Base-by-base conservation (phyloP, 2,797 vertebrate genomes). In the Saxicola maurus region DNA sequence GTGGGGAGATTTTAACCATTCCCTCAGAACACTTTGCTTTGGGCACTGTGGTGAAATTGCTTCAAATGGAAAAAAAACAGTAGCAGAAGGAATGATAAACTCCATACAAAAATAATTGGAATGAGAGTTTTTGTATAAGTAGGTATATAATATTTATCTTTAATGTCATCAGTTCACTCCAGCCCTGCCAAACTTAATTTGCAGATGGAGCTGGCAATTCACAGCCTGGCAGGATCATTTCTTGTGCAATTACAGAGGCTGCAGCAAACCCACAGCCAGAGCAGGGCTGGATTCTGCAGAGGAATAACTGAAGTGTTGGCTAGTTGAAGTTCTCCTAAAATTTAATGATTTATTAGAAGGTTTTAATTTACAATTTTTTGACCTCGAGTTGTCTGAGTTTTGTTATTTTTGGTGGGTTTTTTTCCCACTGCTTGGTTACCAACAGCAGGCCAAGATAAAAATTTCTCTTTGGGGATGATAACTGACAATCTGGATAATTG, bases 301-400 rank as follows among this genome's bases (percentile, higher is more conserved):
- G 37, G 45, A 86, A 31, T 52, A 84, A 61, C 27, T 90, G 74
- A 81, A 72, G 69, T 74, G 53, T 53, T 77, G 43, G 57, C 24
- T 55, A 37, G n/a, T 7, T 48, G 17, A 67, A 65, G 30, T 45
- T 72, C 55, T 85, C 67, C 57, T 84, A 9, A 75, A 71, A 17
- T 82, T 65, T 57, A 72, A 17, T 46, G 72, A 82, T 46, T 82
- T 51, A 51, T 64, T 89, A 37, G 15, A 56, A 69, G 45, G 67
- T 85, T 74, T 92, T 91, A 14, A 61, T 38, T 82, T 78, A 17
- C 33, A 57, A 25, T 51, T 64, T 75, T 82, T 82, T 71, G 61
- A 59, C 72, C 38, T 78, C 21, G 37, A 83, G 17, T 62, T 86
- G n/a, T 65, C 51, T 56, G 49, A 16, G 3, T 25, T 23, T 72